Base-by-base conservation (phyloP, 2,113 vertebrate species). In the Puntigrus tetrazona region DNA sequence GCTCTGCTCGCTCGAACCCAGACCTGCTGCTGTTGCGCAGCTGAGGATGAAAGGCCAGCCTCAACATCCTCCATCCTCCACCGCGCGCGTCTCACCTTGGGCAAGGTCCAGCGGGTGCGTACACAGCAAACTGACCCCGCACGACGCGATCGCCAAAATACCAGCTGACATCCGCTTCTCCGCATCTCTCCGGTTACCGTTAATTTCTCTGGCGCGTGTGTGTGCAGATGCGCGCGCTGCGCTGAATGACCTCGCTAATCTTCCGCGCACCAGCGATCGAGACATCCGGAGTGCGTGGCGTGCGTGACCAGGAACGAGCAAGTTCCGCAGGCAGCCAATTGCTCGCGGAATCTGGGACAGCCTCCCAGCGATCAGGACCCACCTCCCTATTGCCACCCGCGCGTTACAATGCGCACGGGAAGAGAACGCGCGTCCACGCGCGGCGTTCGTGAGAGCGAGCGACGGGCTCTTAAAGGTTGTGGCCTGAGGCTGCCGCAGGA, bases 141-240 rank as follows among this genome's bases (percentile, higher is more conserved):
- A 96, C 4, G 98, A 99, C 7, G 97, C 97, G 89, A 99, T 92
- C 97, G 0, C 98, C 97, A 91, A 99, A 99, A 78, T 99, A 99
- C 97, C 97, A 99, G 59, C 97, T 8, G 97, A 98, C 81, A 95
- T 91, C 61, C 97, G 95, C 61, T 76, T 93, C 93, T 98, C 96
- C 41, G 93, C 88, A 97, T 97, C 87, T 75, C 55, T 47, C 16
- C 31, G 41, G 20, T 67, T 18, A 8, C 9, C 10, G 77, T 47
- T 7, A 27, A 25, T 13, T 41, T 82, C 29, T n/a, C 11, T 45
- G 34, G n/a, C 4, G 11, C 14, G 31, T 7, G 7, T 47, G 4
- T 47, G 45, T 14, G 16, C 20, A 8, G 29, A 88, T 34, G 76
- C 18, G 47, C 47, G 27, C 18, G 29, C 87, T 34, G 45, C 18